Evolutionary conservation across 2,113 vertebrate species (phyloP).

Genomic region (Phaethon lepturus): DNA sequence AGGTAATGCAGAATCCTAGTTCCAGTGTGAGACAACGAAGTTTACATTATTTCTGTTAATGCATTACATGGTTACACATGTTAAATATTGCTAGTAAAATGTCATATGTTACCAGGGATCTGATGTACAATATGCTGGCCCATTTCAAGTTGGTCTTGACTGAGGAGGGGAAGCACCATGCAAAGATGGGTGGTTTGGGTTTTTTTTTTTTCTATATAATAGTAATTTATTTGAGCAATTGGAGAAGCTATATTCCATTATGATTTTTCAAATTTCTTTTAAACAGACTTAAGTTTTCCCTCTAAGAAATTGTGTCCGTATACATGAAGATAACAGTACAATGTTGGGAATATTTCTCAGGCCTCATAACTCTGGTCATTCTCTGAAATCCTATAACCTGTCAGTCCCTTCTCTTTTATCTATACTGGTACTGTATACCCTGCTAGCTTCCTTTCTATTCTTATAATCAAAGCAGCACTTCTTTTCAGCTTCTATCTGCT

Average conservation of each 20-base stretch:
- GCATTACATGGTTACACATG: not conserved
- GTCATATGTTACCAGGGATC: not conserved
- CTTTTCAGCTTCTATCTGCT: not conserved
- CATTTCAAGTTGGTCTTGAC: not conserved
- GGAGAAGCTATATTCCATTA: not conserved
- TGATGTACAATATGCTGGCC: not conserved
- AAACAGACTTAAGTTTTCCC: not conserved
- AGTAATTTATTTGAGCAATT: not conserved
- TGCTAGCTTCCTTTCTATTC: not conserved
- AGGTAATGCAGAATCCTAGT: not conserved
- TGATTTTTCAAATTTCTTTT: not conserved
- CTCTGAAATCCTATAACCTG: not conserved
- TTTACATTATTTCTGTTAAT: not conserved
- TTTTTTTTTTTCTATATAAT: not conserved
- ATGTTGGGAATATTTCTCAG: not conserved
- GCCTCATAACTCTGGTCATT: not conserved
- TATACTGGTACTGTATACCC: not conserved
- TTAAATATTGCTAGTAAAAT: not conserved
- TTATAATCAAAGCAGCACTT: not conserved
- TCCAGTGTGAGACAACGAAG: not conserved
- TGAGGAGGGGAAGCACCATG: not conserved
- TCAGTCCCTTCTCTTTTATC: not conserved
- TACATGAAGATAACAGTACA: not conserved
- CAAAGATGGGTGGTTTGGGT: not conserved
- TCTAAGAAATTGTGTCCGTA: not conserved